Percentiles rank a stretch among this genome's conserved stretches.
phyloP scores from a whole-genome alignment of 1,140 invertebrate species.

The Patella vulgata region DNA sequence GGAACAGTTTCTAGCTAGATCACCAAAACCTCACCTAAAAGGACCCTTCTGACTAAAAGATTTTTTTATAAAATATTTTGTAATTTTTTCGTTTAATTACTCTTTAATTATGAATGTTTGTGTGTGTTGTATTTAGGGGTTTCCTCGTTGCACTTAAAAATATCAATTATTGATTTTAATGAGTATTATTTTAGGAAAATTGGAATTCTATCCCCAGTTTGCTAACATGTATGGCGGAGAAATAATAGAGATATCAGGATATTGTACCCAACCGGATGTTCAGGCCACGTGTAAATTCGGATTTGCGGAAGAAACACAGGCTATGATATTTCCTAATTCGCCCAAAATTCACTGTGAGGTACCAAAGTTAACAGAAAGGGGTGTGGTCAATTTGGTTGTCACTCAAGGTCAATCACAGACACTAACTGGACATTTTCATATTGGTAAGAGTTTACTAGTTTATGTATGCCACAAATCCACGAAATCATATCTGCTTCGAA shows the following conservation, averaged over 20 bases:
- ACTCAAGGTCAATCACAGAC: not conserved
- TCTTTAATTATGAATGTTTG: no score
- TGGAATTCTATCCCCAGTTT: constrained; percentile 25
- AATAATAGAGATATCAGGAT: constrained; percentile 39
- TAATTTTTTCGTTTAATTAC: no score
- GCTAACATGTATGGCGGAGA: constrained; percentile 43
- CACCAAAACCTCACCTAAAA: no score
- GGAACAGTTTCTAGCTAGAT: no score
- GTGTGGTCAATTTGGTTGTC: not conserved
- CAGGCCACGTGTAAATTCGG: constrained; percentile 31
- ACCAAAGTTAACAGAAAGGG: constrained; percentile 7
- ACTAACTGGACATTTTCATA: not conserved
- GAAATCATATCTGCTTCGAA: no score
- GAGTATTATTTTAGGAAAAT: no score
- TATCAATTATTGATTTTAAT: no score
- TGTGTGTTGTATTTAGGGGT: constrained; percentile 2
- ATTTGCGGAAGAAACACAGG: not conserved
- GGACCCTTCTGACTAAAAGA: no score
- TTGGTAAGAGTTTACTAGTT: constrained; percentile 4
- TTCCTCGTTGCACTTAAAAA: no score
- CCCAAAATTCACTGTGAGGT: constrained; percentile 6
- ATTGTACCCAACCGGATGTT: constrained; percentile 10
- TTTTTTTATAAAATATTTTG: no score
- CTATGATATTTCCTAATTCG: constrained; percentile 4
- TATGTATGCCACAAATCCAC: constrained; percentile 5